phyloP scores from a whole-genome alignment of 2,113 vertebrate species.

The Aplodontia rufa region DNA sequence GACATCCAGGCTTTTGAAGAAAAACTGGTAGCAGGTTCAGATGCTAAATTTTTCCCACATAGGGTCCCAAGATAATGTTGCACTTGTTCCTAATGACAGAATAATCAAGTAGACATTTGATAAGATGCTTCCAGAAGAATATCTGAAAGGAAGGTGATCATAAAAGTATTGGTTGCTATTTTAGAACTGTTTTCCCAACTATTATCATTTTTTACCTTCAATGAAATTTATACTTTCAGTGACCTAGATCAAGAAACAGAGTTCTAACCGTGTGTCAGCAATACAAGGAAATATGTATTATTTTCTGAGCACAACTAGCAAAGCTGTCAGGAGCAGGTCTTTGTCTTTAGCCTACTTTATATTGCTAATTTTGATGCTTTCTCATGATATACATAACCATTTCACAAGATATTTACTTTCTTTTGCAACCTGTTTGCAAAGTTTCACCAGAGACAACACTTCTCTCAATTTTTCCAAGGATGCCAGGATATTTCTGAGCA shows the following conservation, averaged over 20 bases:
- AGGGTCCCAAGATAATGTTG: neutral
- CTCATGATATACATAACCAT: neutral
- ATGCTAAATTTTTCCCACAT: neutral
- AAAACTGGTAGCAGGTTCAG: neutral
- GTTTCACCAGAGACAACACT: conserved; percentile 21
- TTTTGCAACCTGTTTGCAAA: conserved; percentile 27
- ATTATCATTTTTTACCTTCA: neutral
- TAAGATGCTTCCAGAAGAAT: conserved; percentile 34
- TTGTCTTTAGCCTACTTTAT: conserved; percentile 17
- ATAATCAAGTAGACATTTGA: conserved; percentile 18
- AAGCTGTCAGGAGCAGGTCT: neutral
- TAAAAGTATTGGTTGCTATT: neutral
- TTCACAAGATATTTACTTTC: conserved; percentile 6
- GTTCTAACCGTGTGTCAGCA: neutral
- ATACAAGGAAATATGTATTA: neutral
- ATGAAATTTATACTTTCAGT: neutral
- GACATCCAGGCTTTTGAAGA: neutral
- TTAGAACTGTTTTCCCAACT: neutral
- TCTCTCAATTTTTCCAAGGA: conserved; percentile 36
- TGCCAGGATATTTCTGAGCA: neutral
- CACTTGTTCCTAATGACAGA: neutral
- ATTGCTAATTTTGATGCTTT: conserved; percentile 46
- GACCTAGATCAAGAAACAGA: neutral
- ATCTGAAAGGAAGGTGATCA: conserved; percentile 1
- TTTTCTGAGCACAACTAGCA: neutral